phyloP scores from a whole-genome alignment of 2,888 invertebrate genomes.

The Glyphotaelius pellucidus region DNA sequence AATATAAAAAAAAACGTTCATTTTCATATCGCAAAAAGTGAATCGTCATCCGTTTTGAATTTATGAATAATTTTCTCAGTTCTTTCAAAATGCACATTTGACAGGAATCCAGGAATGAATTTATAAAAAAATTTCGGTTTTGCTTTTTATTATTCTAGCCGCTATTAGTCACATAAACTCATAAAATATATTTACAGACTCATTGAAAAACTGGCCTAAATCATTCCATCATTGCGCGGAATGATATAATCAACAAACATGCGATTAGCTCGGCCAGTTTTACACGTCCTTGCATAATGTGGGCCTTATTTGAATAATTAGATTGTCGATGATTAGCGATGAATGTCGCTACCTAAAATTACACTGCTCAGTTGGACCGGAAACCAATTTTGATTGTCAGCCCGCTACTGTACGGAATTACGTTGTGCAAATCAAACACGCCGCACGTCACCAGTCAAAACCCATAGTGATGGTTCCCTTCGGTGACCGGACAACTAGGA shows the following conservation, averaged over 20 bases:
- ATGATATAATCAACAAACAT: not conserved
- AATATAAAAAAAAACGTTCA: too few relatives aligned
- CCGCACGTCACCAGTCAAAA: not conserved
- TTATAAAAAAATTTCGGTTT: too few relatives aligned
- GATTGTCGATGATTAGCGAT: not conserved
- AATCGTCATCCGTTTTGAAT: too few relatives aligned
- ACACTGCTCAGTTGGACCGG: conserved; percentile 14
- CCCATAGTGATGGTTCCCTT: not conserved
- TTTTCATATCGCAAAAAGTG: too few relatives aligned
- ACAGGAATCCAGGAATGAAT: too few relatives aligned
- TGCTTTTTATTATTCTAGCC: too few relatives aligned
- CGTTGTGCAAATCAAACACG: not conserved
- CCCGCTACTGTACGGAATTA: not conserved
- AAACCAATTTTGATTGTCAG: conserved; percentile 24
- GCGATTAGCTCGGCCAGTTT: not conserved
- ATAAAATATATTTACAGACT: not conserved
- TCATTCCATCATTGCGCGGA: not conserved
- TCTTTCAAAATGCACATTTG: too few relatives aligned
- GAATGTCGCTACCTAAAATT: not conserved
- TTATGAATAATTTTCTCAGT: too few relatives aligned
- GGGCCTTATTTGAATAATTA: not conserved
- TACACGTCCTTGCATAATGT: not conserved
- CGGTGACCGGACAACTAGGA: too few relatives aligned
- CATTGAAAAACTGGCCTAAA: not conserved
- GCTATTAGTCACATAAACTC: too few relatives aligned